These are phyloP conservation scores for Ophion ventricosus DNA, from an alignment of 2,888 invertebrate species.

Conservation along the genomic window DNA sequence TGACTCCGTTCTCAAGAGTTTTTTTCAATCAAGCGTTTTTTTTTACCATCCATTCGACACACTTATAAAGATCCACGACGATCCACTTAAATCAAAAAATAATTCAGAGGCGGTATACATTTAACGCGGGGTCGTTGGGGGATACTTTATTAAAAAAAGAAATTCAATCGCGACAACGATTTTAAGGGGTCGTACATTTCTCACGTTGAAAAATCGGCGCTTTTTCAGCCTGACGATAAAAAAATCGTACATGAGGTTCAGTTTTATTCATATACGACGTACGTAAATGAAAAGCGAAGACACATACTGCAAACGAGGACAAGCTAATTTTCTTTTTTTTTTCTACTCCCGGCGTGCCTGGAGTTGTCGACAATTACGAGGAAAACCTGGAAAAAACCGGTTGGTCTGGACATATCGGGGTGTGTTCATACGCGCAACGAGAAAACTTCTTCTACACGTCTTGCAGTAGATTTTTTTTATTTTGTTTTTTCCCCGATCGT, in stretches of 20 bases:
- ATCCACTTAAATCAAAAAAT: constrained; percentile 22
- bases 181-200: neutral
- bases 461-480: constrained; percentile 16
- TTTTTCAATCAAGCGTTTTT: neutral
- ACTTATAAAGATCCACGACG: constrained; percentile 13
- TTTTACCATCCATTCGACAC: constrained; percentile 1
- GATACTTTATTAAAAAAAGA: neutral
- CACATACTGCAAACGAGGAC: constrained; percentile 26
- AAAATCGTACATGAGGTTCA: neutral
- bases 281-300: neutral
- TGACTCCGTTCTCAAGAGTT: constrained; percentile 18
- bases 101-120: constrained; percentile 3
- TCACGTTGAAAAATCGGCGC: neutral
- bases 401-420: constrained; percentile 21
- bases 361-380: constrained; percentile 51
- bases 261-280: constrained; percentile 2
- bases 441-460: constrained; percentile 37
- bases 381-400: constrained; percentile 62
- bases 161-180: neutral
- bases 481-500: neutral
- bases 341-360: constrained; percentile 21
- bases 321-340: constrained; percentile 31
- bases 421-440: constrained; percentile 17
- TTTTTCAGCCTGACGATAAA: neutral
- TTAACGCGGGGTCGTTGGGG: neutral